Evolutionary conservation across 2,888 invertebrate species (phyloP), one percentile per base, ranked within the genome.

Genomic region (Sminthurides aquaticus): DNA sequence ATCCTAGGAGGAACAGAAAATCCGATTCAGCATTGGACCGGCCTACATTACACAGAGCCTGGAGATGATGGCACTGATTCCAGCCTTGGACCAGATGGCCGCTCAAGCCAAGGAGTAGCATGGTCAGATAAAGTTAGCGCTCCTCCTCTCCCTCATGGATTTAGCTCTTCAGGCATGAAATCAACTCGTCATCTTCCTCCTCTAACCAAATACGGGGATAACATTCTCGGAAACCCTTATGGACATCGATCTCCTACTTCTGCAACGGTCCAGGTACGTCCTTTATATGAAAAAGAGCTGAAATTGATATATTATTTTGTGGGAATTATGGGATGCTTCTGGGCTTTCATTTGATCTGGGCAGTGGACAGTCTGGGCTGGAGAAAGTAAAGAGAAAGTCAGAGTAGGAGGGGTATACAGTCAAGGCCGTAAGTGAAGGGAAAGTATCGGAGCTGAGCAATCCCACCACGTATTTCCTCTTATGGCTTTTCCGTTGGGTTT

Each of bases 41-140:
- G 77, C 27, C 86, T 87, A 2, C 87, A 88, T 75, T 89, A 87
- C 78, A 90, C 89, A 1, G 88, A 89, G 77, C 87, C 89, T 61
- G 89, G 88, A 69, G 88, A 89, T 75, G 83, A 84, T 63, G 76
- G 67, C 64, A 70, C 74, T 62, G 72, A 74, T 67, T 65, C 63
- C 60, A 66, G 66, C 58, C 63, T 61, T 63, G 67, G 67, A 54
- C 65, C 67, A 63, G 67, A 66, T 63, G 57, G 69, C 60, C 64
- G 67, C 65, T 15, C 24, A 18, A 61, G 59, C 26, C 54, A 57
- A 27, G 68, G 68, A 68, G 70, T 70, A 70, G 69, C 69, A 69
- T 71, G 71, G 71, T 64, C 64, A 65, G 71, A 71, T 69, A 69
- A 71, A 69, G 65, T 69, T 59, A 34, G 43, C 15, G 8, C 15